Conservation (phyloP, 2,888 invertebrate genomes). For the Acrobeloides nanus region DNA sequence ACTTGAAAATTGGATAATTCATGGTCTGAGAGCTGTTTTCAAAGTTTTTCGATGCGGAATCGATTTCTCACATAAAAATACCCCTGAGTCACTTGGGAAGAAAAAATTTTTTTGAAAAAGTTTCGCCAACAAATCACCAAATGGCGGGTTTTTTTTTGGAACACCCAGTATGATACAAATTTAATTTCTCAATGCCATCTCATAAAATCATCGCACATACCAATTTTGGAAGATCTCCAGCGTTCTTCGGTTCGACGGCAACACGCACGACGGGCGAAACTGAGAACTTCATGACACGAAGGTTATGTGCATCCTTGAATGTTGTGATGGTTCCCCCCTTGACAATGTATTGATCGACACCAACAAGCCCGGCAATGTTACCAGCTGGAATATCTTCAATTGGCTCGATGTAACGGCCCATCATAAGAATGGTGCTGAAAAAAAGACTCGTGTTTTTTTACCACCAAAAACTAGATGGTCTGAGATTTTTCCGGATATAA, state of each 20-base stretch:
- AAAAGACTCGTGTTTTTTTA: not conserved
- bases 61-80: too few relatives aligned
- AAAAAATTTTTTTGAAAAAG: too few relatives aligned
- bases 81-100: too few relatives aligned
- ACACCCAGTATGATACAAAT: too few relatives aligned
- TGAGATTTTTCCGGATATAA: too few relatives aligned
- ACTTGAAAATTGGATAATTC: too few relatives aligned
- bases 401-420: constrained; percentile 98
- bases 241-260: constrained; percentile 97
- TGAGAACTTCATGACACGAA: constrained; percentile 99
- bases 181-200: too few relatives aligned
- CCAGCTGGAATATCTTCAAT: constrained; percentile 98
- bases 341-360: constrained; percentile 97
- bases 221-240: constrained; percentile 95
- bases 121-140: too few relatives aligned
- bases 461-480: too few relatives aligned
- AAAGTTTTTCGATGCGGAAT: too few relatives aligned
- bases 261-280: constrained; percentile 98
- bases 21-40: too few relatives aligned
- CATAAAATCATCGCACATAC: constrained; percentile 59
- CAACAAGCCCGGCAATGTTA: constrained; percentile 99
- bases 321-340: constrained; percentile 99
- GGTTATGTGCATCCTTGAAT: constrained; percentile 97
- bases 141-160: too few relatives aligned
- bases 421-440: constrained; percentile 90